These are phyloP conservation scores for Zaprionus davidi DNA, from an alignment of 1,140 invertebrate genomes.

Conservation along the genomic window DNA sequence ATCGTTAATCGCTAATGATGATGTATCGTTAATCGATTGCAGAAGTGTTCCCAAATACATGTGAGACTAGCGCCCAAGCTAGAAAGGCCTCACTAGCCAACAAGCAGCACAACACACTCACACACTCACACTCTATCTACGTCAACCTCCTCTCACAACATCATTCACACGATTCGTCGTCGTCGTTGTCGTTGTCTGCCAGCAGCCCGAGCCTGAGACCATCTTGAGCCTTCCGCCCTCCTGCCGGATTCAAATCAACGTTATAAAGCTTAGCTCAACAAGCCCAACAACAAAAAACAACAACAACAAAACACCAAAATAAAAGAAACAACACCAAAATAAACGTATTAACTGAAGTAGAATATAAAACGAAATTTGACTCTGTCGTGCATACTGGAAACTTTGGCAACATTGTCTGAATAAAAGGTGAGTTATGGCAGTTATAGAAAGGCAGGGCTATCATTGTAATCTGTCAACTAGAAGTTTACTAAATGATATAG, in stretches of 20 bases:
- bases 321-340: constrained; percentile 24
- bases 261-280: constrained; percentile 5
- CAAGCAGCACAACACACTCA: constrained; percentile 33
- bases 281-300: constrained; percentile 35
- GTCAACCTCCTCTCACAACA: constrained; percentile 29
- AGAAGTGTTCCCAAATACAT: constrained; percentile 38
- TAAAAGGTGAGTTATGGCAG: constrained; percentile 53
- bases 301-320: constrained; percentile 34
- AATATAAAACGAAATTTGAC: constrained; percentile 22
- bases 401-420: constrained; percentile 59
- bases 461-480: no score
- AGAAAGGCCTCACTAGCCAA: constrained; percentile 35
- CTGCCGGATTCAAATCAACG: constrained; percentile 35
- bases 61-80: constrained; percentile 36
- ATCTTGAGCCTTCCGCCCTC: constrained; percentile 46
- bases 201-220: constrained; percentile 42
- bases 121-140: neutral
- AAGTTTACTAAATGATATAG: no score
- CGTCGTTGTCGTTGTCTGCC: constrained; percentile 25
- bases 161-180: constrained; percentile 44
- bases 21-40: constrained; percentile 24
- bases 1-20: constrained; percentile 22
- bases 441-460: neutral
- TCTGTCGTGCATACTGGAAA: constrained; percentile 17
- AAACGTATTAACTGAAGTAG: constrained; percentile 12